phyloP scores from a whole-genome alignment of 2,113 vertebrate genomes.

The Marcusenius ussheri region DNA sequence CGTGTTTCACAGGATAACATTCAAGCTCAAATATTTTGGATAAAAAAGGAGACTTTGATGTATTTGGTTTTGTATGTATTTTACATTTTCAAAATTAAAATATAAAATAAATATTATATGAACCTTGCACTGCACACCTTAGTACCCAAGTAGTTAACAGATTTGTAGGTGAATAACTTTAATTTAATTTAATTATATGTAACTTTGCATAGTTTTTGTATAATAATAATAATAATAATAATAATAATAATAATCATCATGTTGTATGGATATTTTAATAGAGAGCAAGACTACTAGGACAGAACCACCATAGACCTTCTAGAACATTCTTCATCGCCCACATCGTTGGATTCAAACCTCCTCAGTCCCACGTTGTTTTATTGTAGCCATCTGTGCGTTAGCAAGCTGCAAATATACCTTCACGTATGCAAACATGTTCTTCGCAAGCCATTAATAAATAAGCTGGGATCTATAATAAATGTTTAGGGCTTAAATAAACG shows the following conservation, averaged over 20 bases:
- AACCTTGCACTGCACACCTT: background rate
- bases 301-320: background rate
- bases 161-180: background rate
- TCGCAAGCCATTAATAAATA: background rate
- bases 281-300: background rate
- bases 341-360: background rate
- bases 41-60: background rate
- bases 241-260: background rate
- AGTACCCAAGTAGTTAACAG: background rate
- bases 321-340: background rate
- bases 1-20: background rate
- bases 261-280: background rate
- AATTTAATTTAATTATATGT: background rate
- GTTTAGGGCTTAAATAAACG: background rate
- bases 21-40: background rate
- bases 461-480: background rate
- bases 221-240: background rate
- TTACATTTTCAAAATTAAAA: background rate
- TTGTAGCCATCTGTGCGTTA: background rate
- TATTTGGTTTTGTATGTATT: background rate
- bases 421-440: background rate
- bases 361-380: background rate
- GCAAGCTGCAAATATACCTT: background rate
- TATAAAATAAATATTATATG: background rate
- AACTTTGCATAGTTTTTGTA: background rate